These are phyloP conservation scores for Caenorhabditis panamensis DNA, from an alignment of 2,888 invertebrate species.

Conservation along the genomic window DNA sequence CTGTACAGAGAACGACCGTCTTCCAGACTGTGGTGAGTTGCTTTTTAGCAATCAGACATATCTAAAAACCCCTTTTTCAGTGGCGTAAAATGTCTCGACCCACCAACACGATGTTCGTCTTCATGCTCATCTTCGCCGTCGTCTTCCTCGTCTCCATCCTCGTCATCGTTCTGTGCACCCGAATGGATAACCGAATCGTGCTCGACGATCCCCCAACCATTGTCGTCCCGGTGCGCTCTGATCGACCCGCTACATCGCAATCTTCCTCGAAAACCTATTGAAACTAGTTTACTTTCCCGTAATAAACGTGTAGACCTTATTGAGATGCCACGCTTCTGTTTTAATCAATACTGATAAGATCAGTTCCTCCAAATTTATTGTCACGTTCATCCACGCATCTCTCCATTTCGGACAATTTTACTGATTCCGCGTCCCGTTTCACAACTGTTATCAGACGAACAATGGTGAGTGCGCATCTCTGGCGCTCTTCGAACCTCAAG, in stretches of 20 bases:
- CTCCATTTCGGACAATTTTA: neutral
- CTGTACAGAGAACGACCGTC: neutral
- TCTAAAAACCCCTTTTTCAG: neutral
- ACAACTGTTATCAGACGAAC: neutral
- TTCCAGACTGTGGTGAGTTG: neutral
- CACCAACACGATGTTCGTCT: neutral
- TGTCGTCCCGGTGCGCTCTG: neutral
- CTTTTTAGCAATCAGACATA: neutral
- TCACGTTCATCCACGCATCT: neutral
- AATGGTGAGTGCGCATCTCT: neutral
- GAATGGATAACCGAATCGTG: neutral
- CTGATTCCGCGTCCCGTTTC: neutral
- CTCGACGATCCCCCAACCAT: neutral
- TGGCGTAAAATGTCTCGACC: neutral
- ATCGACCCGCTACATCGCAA: neutral
- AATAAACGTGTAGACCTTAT: neutral
- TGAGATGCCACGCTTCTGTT: neutral
- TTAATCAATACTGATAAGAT: no score
- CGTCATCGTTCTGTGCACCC: neutral
- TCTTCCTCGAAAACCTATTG: neutral
- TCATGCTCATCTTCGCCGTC: neutral
- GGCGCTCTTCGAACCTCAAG: neutral
- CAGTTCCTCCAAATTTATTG: neutral
- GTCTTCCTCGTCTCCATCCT: neutral
- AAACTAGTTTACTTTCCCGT: no score